A percentile compares a stretch with the other conserved stretches of the same genome.
These are phyloP conservation scores for Turnix velox DNA, from an alignment of 2,113 vertebrate genomes.

Conservation along the genomic window DNA sequence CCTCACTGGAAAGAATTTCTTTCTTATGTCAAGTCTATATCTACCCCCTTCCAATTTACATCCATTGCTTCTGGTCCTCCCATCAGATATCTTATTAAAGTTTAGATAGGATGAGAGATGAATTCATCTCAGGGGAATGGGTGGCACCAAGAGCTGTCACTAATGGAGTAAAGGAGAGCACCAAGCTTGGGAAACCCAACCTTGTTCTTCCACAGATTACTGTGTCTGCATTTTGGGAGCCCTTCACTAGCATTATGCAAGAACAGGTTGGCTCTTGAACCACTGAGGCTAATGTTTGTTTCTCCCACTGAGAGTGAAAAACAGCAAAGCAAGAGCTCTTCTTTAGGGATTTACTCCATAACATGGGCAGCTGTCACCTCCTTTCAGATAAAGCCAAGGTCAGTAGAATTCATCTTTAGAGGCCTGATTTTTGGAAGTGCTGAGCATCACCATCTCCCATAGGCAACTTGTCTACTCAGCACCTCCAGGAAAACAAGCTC, in stretches of 20 bases:
- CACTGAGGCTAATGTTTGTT: not conserved
- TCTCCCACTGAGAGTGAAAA: not conserved
- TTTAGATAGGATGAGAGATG: not conserved
- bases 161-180: rapidly evolving
- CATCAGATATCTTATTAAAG: too few relatives aligned
- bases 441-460: not conserved
- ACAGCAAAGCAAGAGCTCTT: not conserved
- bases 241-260: not conserved
- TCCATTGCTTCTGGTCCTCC: too few relatives aligned
- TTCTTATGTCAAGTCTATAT: too few relatives aligned
- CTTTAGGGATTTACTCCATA: not conserved
- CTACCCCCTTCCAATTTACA: too few relatives aligned
- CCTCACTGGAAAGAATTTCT: too few relatives aligned
- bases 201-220: not conserved
- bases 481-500: not conserved
- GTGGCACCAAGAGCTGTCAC: not conserved
- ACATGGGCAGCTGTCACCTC: not conserved
- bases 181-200: not conserved
- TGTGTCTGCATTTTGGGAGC: not conserved
- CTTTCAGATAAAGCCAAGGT: not conserved
- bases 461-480: not conserved
- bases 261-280: not conserved
- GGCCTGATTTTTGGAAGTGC: not conserved
- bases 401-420: not conserved
- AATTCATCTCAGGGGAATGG: not conserved